Base-by-base conservation (phyloP, 2,888 invertebrate species). In the Erebia ligea region DNA sequence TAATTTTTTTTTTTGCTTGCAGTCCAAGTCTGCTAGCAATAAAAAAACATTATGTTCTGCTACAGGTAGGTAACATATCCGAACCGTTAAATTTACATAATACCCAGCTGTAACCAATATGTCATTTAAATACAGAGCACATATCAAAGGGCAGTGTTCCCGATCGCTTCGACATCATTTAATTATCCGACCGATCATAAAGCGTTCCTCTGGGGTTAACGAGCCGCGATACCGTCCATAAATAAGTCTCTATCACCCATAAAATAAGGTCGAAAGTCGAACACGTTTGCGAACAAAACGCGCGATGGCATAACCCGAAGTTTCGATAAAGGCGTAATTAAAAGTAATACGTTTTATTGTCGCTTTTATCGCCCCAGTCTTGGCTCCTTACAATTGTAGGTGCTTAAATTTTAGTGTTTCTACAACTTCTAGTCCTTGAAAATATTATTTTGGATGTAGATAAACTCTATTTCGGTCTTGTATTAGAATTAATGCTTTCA, bases 171-270 rank as follows among this genome's bases (percentile, higher is more conserved):
- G 34, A 68, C 72, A 67, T 68, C 72, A 72, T 75, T 74, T 74
- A 69, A 75, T 75, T 74, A 75, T 72, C 70, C 67, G 58, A 61
- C 68, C 66, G 71, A 72, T 75, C 72, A 71, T 75, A 72, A 75
- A 74, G 59, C 61, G 70, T 69, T 68, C 67, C 68, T 65, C 59
- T 25, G 63, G 56, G 66, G 52, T 17, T 72, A 72, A 71, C 70
- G 68, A 70, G 63, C 48, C 2, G 25, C 40, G 21, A 25, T 45
- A 17, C 19, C 42, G 21, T 8, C 40, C 13, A 17, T 34, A 13
- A 21, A 54, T 17, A 5, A 15, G n/a, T 11, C 57, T 34, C 58
- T 72, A 64, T 50, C 0, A 9, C n/a, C 8, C 42, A 19, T 5
- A 6, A 0, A 13, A 56, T 72, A 74, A 52, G 56, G 72, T 64